Conservation (phyloP, 2,797 vertebrate species). For the Danio tinwini region DNA sequence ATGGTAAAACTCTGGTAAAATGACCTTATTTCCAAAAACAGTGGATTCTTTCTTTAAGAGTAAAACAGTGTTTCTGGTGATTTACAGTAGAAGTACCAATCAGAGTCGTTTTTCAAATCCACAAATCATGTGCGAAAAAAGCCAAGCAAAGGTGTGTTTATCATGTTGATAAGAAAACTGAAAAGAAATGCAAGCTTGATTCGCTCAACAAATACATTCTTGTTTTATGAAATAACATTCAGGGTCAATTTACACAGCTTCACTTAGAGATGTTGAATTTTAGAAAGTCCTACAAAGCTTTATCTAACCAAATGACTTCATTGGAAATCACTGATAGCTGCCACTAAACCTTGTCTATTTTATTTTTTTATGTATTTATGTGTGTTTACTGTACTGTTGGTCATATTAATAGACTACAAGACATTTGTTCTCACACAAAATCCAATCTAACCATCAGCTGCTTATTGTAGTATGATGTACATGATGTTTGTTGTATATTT, state of each 20-base stretch:
- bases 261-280: background rate
- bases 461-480: background rate
- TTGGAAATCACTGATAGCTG: conserved; percentile 3
- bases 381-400: conserved; percentile 10
- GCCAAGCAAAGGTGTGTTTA: conserved; percentile 66
- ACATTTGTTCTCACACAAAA: background rate
- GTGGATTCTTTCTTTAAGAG: background rate
- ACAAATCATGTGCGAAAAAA: conserved; percentile 45
- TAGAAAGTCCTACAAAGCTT: conserved; percentile 6
- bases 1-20: too few relatives aligned
- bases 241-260: background rate
- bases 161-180: conserved; percentile 73
- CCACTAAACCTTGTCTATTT: conserved; percentile 8
- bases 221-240: conserved; percentile 4
- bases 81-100: conserved; percentile 39
- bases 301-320: background rate
- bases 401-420: conserved; percentile 6
- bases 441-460: conserved; percentile 16
- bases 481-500: conserved; percentile 10
- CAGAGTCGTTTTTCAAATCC: conserved; percentile 53
- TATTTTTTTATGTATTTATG: conserved; percentile 3
- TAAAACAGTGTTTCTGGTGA: background rate
- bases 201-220: conserved; percentile 11
- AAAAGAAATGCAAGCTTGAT: conserved; percentile 5
- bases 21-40: background rate